Evolutionary conservation across 2,888 invertebrate species (phyloP).

Genomic region (Oscheius sp.): DNA sequence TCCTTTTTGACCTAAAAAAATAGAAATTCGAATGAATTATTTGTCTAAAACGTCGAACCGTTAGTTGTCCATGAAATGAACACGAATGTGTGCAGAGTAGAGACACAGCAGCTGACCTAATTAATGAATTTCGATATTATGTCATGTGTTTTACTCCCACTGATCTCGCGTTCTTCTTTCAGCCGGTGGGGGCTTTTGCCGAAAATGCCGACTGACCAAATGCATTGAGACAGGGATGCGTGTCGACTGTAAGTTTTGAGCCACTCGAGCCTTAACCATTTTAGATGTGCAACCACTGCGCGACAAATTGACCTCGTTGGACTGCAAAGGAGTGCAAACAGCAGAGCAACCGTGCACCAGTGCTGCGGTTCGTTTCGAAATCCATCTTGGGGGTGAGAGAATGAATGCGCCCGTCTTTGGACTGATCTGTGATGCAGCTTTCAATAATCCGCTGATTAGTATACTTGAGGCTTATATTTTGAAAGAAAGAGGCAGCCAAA

Average conservation of each 20-base stretch:
- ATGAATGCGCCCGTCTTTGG: neutral
- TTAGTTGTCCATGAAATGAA: too few relatives aligned
- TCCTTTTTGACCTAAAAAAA: neutral
- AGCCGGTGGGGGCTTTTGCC: constrained; percentile 13
- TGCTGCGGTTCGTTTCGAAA: neutral
- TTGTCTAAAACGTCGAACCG: too few relatives aligned
- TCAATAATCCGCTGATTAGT: neutral
- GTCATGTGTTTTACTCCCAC: neutral
- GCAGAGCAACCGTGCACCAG: neutral
- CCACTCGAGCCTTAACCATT: neutral
- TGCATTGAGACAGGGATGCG: constrained; percentile 20
- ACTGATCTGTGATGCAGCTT: neutral
- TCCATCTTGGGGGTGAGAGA: too few relatives aligned
- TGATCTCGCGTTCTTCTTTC: neutral
- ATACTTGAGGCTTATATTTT: neutral
- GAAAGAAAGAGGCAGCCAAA: too few relatives aligned
- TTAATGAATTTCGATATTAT: neutral
- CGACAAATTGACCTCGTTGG: neutral
- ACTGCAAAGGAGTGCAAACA: neutral
- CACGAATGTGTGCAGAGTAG: too few relatives aligned
- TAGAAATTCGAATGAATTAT: neutral
- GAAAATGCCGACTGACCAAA: constrained; percentile 13
- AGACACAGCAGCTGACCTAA: too few relatives aligned
- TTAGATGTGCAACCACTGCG: constrained; percentile 11
- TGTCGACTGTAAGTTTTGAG: constrained; percentile 17